A percentile compares a stretch with the other conserved stretches of the same genome.
Evolutionary conservation across 1,140 invertebrate species (phyloP).

Genomic region (Brachionus calyciflorus): DNA sequence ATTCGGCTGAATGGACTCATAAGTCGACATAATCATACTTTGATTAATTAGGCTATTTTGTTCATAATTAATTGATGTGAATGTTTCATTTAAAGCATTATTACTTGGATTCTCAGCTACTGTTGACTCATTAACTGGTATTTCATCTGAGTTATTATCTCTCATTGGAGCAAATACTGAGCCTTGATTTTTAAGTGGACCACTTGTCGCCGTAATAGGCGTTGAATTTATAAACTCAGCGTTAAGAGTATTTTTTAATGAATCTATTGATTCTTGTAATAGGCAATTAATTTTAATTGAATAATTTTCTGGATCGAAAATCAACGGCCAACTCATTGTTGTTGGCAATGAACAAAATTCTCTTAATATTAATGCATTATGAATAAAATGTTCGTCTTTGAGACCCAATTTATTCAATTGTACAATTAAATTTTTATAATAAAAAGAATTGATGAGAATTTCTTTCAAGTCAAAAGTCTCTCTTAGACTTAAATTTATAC

Average conservation of each 20-base stretch:
- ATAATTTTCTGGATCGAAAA: constrained; percentile 59
- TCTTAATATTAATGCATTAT: constrained; percentile 58
- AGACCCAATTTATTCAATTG: constrained; percentile 52
- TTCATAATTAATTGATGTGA: not conserved
- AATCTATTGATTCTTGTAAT: not conserved
- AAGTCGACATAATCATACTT: not conserved
- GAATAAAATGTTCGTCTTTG: constrained; percentile 55
- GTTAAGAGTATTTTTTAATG: not conserved
- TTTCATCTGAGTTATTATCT: not conserved
- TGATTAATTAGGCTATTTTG: not conserved
- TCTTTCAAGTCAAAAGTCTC: constrained; percentile 49
- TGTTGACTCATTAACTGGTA: not conserved
- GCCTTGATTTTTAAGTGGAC: not conserved
- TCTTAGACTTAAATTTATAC: constrained; percentile 50
- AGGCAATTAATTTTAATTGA: constrained; percentile 52
- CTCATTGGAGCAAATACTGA: not conserved
- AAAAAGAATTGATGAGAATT: constrained; percentile 57
- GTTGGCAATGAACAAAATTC: constrained; percentile 52
- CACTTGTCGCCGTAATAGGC: not conserved
- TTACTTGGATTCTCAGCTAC: not conserved
- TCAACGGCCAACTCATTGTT: constrained; percentile 57
- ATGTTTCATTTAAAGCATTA: not conserved
- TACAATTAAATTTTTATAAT: constrained; percentile 54
- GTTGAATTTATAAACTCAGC: constrained; percentile 5
- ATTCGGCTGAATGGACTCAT: not conserved